phyloP scores from a whole-genome alignment of 2,113 vertebrate genomes.

The Poecile atricapillus region DNA sequence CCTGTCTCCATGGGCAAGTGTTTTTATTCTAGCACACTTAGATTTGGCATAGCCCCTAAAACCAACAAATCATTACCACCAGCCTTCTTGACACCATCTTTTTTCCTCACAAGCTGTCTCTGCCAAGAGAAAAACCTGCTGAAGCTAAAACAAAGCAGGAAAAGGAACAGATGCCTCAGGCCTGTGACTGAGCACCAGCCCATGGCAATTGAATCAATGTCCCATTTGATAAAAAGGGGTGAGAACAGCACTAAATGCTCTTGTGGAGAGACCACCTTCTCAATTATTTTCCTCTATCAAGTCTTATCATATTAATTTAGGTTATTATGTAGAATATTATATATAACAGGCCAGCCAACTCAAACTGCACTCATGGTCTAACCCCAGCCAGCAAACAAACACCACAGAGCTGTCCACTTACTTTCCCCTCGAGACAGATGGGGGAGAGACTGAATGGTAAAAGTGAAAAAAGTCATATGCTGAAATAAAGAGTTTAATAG shows the following conservation, averaged over 20 bases:
- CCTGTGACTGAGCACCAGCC: neutral
- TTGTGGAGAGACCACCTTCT: neutral
- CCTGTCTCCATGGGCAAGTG: neutral
- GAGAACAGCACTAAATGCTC: neutral
- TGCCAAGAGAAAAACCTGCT: neutral
- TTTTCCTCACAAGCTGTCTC: neutral
- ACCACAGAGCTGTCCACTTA: neutral
- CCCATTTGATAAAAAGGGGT: neutral
- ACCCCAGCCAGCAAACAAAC: neutral
- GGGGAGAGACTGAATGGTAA: neutral
- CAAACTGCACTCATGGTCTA: neutral
- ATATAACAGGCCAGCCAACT: neutral
- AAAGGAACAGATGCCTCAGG: neutral
- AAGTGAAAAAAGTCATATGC: neutral
- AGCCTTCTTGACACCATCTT: neutral
- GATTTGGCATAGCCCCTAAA: neutral
- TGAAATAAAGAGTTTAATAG: neutral
- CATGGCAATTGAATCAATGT: neutral
- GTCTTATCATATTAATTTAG: neutral
- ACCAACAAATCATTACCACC: neutral
- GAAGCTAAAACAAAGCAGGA: neutral
- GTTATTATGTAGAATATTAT: neutral
- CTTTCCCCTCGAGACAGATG: accelerated
- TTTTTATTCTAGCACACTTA: neutral
- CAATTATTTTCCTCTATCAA: neutral